Conservation (phyloP, 2,888 invertebrate species). For the Hymenopus coronatus region DNA sequence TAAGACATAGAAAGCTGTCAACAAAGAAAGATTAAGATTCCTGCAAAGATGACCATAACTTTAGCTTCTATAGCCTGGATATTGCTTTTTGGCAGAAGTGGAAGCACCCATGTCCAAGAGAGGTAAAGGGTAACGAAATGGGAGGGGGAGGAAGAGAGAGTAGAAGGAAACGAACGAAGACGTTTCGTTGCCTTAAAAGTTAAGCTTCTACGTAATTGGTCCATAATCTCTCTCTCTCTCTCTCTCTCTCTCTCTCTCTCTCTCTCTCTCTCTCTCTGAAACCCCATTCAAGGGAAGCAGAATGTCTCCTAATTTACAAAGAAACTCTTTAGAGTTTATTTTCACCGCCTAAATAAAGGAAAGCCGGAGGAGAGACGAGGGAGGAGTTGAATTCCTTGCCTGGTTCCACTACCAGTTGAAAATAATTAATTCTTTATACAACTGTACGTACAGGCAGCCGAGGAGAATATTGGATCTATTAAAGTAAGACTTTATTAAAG, state of each 20-base stretch:
- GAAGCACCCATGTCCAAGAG: neutral
- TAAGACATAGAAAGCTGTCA: too few species aligned
- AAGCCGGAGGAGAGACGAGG: neutral
- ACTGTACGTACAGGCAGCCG: neutral
- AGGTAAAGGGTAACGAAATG: neutral
- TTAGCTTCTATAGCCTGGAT: too few species aligned
- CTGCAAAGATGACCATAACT: too few species aligned
- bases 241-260: too few species aligned
- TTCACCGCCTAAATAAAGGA: constrained; percentile 9
- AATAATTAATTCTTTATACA: constrained; percentile 27
- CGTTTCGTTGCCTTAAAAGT: neutral
- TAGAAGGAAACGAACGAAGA: neutral
- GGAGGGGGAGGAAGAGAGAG: neutral
- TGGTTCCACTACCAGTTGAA: constrained; percentile 1
- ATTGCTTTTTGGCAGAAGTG: neutral
- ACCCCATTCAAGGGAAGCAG: neutral
- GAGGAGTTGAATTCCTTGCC: neutral
- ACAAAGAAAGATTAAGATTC: too few species aligned
- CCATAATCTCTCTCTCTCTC: neutral
- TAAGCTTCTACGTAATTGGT: constrained; percentile 14
- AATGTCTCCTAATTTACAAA: constrained; percentile 16
- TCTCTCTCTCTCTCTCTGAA: too few species aligned
- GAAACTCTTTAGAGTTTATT: constrained; percentile 10
- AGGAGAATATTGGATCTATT: constrained; percentile 29
- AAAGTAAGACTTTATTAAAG: constrained; percentile 29